These are phyloP conservation scores for Stichodactyla helianthus DNA, from an alignment of 64 coral and sea anemone genomes.

Conservation along the genomic window DNA sequence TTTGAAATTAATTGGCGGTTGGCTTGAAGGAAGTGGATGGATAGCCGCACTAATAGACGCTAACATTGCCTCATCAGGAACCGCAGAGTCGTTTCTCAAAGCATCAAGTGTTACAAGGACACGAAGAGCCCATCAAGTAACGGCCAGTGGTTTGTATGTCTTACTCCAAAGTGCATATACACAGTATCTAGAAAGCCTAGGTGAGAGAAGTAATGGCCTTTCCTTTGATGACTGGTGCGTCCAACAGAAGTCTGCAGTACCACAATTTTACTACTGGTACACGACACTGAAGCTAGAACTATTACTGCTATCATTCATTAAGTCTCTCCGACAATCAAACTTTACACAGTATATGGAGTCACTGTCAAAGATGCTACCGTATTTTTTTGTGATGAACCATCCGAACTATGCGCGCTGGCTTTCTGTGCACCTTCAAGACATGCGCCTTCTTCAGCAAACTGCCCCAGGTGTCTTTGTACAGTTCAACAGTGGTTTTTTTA, in stretches of 20 bases:
- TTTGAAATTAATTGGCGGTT: constrained; percentile 29
- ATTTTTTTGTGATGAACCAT: constrained; percentile 46
- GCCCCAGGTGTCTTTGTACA: constrained; percentile 1
- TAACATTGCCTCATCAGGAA: constrained; percentile 28
- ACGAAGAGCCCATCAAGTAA: constrained; percentile 38
- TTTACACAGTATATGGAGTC: constrained; percentile 3
- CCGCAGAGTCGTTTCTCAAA: constrained; percentile 44
- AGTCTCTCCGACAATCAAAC: constrained; percentile 16
- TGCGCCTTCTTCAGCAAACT: background rate
- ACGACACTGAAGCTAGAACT: constrained; percentile 3
- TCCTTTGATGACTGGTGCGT: constrained; percentile 37
- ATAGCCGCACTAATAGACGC: constrained; percentile 12
- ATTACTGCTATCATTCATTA: constrained; percentile 15
- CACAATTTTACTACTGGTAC: constrained; percentile 47
- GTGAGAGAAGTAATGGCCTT: background rate
- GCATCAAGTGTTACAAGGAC: constrained; percentile 33
- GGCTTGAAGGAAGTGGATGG: constrained; percentile 35
- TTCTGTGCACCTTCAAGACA: background rate
- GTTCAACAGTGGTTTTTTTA: constrained; percentile 25
- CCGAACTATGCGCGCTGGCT: constrained; percentile 46
- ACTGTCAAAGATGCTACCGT: constrained; percentile 36
- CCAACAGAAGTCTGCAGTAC: background rate
- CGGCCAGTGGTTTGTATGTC: constrained; percentile 31
- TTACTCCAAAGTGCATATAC: constrained; percentile 22
- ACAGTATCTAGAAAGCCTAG: constrained; percentile 4